Evolutionary conservation across 2,113 vertebrate species (phyloP).

Genomic region (Motacilla alba): DNA sequence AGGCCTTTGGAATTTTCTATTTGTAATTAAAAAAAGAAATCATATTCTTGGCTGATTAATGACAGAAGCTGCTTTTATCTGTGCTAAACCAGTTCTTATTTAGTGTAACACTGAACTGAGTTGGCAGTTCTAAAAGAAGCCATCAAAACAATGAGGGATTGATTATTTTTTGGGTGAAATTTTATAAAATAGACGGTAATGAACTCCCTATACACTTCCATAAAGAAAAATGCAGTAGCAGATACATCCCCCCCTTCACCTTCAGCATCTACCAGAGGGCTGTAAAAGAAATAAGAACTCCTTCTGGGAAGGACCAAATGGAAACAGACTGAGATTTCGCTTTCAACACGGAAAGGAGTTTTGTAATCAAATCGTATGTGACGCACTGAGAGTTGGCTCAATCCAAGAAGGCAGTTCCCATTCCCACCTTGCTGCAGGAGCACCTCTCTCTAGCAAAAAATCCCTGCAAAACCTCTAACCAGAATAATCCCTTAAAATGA

Average conservation of each 20-base stretch:
- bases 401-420: not conserved
- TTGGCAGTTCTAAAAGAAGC: not conserved
- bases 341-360: not conserved
- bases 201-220: not conserved
- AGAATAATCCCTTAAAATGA: not conserved
- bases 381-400: not conserved
- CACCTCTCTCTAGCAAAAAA: not conserved
- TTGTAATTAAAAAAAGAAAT: not conserved
- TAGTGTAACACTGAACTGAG: not conserved
- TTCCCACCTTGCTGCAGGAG: not conserved
- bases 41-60: not conserved
- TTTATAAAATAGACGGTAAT: not conserved
- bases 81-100: not conserved
- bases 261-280: not conserved
- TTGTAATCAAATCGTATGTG: not conserved
- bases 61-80: not conserved
- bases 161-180: not conserved
- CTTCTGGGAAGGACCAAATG: not conserved
- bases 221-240: not conserved
- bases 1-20: not conserved
- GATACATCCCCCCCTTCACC: not conserved
- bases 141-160: not conserved
- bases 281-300: not conserved
- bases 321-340: not conserved
- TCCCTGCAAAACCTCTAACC: not conserved